phyloP scores from a whole-genome alignment of 2,113 vertebrate species.

The Sterna hirundo region DNA sequence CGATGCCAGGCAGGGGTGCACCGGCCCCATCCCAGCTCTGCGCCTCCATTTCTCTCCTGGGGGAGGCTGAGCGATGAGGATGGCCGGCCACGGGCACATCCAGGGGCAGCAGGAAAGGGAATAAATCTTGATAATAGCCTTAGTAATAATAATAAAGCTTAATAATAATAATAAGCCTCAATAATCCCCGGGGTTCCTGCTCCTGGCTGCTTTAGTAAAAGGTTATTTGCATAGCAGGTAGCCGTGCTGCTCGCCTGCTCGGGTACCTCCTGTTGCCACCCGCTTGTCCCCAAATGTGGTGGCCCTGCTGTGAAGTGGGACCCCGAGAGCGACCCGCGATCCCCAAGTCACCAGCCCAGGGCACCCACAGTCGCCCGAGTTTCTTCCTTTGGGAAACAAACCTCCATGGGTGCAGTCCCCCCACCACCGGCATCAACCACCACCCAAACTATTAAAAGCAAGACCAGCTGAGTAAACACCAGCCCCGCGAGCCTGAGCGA shows the following conservation, averaged over 20 bases:
- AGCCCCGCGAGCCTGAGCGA: background rate
- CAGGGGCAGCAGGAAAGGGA: background rate
- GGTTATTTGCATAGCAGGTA: background rate
- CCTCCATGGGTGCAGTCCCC: background rate
- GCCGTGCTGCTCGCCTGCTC: background rate
- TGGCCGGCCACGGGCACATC: fast-evolving
- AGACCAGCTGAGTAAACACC: background rate
- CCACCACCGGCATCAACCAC: background rate
- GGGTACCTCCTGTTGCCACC: background rate
- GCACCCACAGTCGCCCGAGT: fast-evolving
- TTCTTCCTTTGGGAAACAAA: background rate
- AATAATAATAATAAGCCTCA: background rate
- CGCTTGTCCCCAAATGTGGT: background rate
- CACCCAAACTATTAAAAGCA: background rate
- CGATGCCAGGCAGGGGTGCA: background rate
- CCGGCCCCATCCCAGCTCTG: background rate
- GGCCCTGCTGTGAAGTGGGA: background rate
- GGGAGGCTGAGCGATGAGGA: background rate
- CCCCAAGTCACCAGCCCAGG: background rate
- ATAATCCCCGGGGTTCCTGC: background rate
- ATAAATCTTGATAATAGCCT: background rate
- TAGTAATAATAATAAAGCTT: background rate
- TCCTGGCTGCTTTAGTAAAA: background rate
- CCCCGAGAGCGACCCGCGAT: fast-evolving
- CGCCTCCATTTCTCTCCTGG: background rate